phyloP scores from a whole-genome alignment of 2,113 vertebrate species.

The Grallaria varia region DNA sequence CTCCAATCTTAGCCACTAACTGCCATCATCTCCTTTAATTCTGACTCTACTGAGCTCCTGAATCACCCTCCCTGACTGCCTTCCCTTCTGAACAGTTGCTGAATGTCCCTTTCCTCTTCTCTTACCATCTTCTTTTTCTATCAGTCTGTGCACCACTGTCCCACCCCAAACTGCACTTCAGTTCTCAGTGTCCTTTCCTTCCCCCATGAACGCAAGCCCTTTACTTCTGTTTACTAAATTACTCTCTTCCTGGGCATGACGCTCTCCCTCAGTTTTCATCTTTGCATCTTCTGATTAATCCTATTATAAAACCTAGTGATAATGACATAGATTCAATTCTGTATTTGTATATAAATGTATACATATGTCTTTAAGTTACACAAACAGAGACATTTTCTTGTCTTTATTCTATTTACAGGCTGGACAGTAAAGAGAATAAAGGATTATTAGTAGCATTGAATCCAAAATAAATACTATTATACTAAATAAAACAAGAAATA shows the following conservation, averaged over 20 bases:
- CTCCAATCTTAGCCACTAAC: not conserved
- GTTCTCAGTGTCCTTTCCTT: not conserved
- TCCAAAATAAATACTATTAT: not conserved
- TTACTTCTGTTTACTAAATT: not conserved
- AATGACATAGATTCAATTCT: not conserved
- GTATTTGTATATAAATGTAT: not conserved
- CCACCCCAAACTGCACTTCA: not conserved
- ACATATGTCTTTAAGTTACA: not conserved
- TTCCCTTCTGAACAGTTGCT: not conserved
- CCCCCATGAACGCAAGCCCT: not conserved
- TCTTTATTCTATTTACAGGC: not conserved
- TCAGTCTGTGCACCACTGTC: not conserved
- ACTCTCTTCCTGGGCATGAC: not conserved
- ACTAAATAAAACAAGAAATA: not conserved
- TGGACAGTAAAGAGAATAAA: not conserved
- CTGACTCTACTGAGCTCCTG: not conserved
- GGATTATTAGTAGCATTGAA: not conserved
- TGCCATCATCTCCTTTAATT: not conserved
- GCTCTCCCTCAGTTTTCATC: not conserved
- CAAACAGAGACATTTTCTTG: not conserved
- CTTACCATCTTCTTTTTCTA: not conserved
- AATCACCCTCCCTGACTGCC: not conserved
- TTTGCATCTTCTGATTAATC: not conserved
- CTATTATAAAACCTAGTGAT: not conserved
- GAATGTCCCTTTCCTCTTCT: not conserved